Evolutionary conservation across 2,113 vertebrate genomes (phyloP), one percentile per base, ranked within the genome.

Genomic region (Nycticorax nycticorax): DNA sequence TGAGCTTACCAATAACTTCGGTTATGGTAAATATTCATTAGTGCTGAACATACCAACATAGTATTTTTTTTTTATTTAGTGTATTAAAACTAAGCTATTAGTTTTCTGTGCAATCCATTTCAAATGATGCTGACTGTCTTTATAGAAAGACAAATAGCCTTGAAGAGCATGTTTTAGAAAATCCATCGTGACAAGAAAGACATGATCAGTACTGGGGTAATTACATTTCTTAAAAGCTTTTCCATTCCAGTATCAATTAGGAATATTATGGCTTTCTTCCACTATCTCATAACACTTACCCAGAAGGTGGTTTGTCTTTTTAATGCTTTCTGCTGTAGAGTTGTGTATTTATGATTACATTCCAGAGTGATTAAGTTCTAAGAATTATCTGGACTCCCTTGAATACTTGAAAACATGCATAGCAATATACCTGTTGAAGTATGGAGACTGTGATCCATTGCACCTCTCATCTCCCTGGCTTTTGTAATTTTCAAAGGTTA

Each of bases 171-270:
- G 30, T 83, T 90, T 73, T 86, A 85, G 59, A 89, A 94, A 91
- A 91, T 80, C 56, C 55, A 68, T 87, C 64, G 75, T 71, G 47
- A 39, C 56, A 88, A 84, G 52, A 93, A 73, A 89, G 72, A 93
- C 89, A 55, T 93, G 47, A 81, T 89, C 72, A 63, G 37, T 91
- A 59, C 13, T 71, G 21, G 14, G 9, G 8, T 89, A 93, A 93
- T 97, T 93, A 78, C 18, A 53, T 89, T 93, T 89, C 83, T 92
- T 95, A 94, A 96, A 97, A 95, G 94, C 84, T 95, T 96, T 96
- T 94, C 93, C 77, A 75, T 92, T 92, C 55, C 23, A 5, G 6
- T 60, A 59, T 88, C 76, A 95, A 77, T 93, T 88, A 92, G 37
- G 56, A 88, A 84, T 72, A 78, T 30, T 91, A 68, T 87, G 80